Evolutionary conservation across 2,113 vertebrate species (phyloP).

Genomic region (Ciconia boyciana): DNA sequence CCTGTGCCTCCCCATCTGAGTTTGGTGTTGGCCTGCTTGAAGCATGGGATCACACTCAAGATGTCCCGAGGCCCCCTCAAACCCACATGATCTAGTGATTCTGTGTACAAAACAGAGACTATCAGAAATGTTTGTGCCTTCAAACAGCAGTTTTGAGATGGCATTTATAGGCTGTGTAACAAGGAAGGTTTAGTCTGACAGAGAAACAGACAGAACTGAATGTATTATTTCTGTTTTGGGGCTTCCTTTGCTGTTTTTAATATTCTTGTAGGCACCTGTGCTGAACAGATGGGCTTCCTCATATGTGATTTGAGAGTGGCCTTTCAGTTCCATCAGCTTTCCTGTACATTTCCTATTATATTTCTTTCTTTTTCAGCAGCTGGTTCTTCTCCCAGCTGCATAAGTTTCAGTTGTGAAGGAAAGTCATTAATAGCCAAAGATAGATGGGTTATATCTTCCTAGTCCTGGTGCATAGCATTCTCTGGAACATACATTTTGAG

Average conservation of each 20-base stretch:
- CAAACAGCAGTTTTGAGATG: background rate
- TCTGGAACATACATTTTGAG: background rate
- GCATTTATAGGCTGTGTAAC: background rate
- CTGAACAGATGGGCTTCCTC: background rate
- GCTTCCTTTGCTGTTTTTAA: background rate
- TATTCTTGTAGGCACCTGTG: background rate
- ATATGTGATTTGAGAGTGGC: background rate
- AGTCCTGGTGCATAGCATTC: background rate
- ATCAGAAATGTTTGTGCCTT: background rate
- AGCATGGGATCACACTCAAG: fast-evolving
- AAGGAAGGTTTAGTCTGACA: background rate
- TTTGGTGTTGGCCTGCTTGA: background rate
- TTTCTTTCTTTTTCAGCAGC: background rate
- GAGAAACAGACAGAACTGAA: background rate
- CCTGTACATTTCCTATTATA: background rate
- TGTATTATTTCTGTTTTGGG: background rate
- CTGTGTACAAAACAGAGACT: background rate
- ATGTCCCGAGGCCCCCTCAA: fast-evolving
- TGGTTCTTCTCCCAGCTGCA: background rate
- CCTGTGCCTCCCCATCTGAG: fast-evolving
- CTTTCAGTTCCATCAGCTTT: background rate
- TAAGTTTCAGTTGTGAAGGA: background rate
- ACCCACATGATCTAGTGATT: fast-evolving
- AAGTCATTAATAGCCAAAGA: background rate
- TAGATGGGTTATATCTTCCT: background rate